phyloP scores from a whole-genome alignment of 2,888 invertebrate species.

The Crepidodera aurea region DNA sequence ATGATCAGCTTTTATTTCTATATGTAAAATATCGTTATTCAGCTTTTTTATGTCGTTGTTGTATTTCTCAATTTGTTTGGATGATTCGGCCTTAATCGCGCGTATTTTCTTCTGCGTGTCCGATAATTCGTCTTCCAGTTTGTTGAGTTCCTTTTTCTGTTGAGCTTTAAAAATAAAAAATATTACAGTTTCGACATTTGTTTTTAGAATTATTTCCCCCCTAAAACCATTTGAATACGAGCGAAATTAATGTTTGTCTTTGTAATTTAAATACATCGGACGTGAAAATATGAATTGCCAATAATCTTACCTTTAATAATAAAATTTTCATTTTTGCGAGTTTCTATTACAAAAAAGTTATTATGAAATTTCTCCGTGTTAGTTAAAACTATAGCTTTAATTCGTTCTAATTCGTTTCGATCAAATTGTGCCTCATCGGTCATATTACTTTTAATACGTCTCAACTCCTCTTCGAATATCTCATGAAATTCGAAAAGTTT shows the following conservation, averaged over 20 bases:
- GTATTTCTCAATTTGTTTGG: slow-evolving; percentile 72
- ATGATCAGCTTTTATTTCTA: slow-evolving; percentile 74
- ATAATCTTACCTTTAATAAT: slow-evolving; percentile 70
- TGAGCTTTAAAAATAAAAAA: slow-evolving; percentile 57
- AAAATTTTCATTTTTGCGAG: slow-evolving; percentile 86
- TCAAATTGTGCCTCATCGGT: slow-evolving; percentile 77
- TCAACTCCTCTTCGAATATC: slow-evolving; percentile 76
- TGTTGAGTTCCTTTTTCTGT: slow-evolving; percentile 79
- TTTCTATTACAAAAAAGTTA: slow-evolving; percentile 86
- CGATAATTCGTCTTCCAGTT: slow-evolving; percentile 77
- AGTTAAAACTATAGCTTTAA: slow-evolving; percentile 81
- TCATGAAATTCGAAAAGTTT: slow-evolving; percentile 70
- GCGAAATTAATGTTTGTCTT: too few species aligned
- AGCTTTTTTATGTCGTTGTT: slow-evolving; percentile 72
- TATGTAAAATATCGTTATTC: slow-evolving; percentile 71
- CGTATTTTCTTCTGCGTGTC: slow-evolving; percentile 70
- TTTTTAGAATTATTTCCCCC: too few species aligned
- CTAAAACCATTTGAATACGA: too few species aligned
- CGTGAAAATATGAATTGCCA: too few species aligned
- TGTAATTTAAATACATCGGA: too few species aligned
- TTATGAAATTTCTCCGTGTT: slow-evolving; percentile 92
- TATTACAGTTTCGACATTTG: too few species aligned
- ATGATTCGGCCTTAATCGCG: slow-evolving; percentile 65
- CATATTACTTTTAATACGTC: slow-evolving; percentile 73
- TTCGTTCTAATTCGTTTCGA: slow-evolving; percentile 79